Evolutionary conservation across 2,888 invertebrate species (phyloP).

Genomic region (Petrolisthes manimaculis): DNA sequence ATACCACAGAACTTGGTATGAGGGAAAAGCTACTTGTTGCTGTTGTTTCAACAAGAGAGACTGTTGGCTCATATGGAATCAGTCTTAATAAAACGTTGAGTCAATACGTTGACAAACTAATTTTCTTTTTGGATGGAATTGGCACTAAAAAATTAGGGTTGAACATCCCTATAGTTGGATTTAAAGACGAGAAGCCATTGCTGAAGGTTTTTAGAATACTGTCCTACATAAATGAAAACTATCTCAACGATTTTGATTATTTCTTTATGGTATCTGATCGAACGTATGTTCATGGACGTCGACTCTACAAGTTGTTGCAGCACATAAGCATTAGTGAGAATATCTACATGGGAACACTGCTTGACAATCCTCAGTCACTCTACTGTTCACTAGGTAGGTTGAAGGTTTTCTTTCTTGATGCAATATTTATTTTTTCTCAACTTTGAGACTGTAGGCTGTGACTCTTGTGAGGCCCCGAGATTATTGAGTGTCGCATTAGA

Average conservation of each 20-base stretch:
- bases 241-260: constrained; percentile 90
- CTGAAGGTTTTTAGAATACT: constrained; percentile 52
- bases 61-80: constrained; percentile 79
- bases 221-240: constrained; percentile 86
- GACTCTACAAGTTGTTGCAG: constrained; percentile 79
- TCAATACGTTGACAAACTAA: constrained; percentile 84
- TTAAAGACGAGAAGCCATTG: constrained; percentile 76
- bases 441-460: too few species aligned
- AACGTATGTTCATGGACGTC: constrained; percentile 85
- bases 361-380: constrained; percentile 70
- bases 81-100: constrained; percentile 91
- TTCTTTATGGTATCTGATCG: constrained; percentile 89
- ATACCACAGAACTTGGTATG: constrained; percentile 94
- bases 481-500: too few species aligned
- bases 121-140: constrained; percentile 79
- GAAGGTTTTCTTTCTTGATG: too few species aligned
- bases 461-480: too few species aligned
- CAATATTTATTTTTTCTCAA: too few species aligned
- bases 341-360: constrained; percentile 82
- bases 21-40: constrained; percentile 89
- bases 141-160: constrained; percentile 71
- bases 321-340: constrained; percentile 87
- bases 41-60: constrained; percentile 83
- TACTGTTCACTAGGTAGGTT: constrained; percentile 79
- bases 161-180: constrained; percentile 80